Percentiles rank a stretch among this genome's conserved stretches.
phyloP scores from a whole-genome alignment of 2,888 invertebrate genomes.

The Dynastes grantii region DNA sequence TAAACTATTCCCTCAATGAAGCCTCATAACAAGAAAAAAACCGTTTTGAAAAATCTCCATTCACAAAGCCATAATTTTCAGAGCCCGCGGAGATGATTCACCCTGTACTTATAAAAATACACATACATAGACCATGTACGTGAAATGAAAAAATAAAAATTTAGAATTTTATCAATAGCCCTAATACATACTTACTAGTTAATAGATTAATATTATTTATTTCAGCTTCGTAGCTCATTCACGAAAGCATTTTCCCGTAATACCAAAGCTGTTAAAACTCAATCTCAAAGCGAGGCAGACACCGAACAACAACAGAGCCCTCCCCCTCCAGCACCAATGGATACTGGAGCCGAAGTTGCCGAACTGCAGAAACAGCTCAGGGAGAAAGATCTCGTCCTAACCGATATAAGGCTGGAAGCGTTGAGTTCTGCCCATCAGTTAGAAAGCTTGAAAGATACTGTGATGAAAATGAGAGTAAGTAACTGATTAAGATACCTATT shows the following conservation, averaged over 20 bases:
- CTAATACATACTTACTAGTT: too few relatives aligned
- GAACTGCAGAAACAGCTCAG: constrained; percentile 94
- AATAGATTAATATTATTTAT: constrained; percentile 57
- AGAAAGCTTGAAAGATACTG: constrained; percentile 96
- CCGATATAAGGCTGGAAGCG: constrained; percentile 96
- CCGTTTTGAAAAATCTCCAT: too few relatives aligned
- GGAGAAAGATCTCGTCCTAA: constrained; percentile 96
- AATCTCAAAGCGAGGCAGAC: constrained; percentile 71
- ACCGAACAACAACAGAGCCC: constrained; percentile 68
- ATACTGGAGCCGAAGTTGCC: constrained; percentile 77
- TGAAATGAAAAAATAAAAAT: too few relatives aligned
- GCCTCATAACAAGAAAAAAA: too few relatives aligned
- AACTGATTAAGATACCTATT: background rate
- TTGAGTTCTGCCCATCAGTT: constrained; percentile 97
- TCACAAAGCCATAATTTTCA: too few relatives aligned
- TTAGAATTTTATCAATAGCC: too few relatives aligned
- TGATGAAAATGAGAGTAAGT: constrained; percentile 95
- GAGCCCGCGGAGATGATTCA: too few relatives aligned
- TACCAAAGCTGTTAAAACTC: constrained; percentile 82
- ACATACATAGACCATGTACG: too few relatives aligned
- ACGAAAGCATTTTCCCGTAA: constrained; percentile 96
- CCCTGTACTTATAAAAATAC: too few relatives aligned
- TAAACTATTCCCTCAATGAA: too few relatives aligned
- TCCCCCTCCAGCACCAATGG: constrained; percentile 65
- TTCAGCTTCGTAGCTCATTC: constrained; percentile 92